Conservation (phyloP, 53 echinoderm and acorn worm species). For the Apostichopus leukothele region DNA sequence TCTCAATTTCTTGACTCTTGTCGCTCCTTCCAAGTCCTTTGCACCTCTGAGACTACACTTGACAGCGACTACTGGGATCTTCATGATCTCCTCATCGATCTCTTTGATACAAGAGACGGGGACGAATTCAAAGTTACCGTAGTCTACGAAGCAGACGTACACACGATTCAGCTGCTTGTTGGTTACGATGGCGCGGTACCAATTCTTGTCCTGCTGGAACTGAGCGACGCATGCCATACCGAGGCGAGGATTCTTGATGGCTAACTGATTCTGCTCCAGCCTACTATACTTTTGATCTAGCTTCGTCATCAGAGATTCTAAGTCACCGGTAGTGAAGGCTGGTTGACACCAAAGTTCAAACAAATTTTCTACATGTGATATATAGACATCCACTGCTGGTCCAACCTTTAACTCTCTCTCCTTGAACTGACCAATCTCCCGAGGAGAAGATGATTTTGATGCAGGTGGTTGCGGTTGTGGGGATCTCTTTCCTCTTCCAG, state of each 20-base stretch:
- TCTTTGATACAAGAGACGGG: slow-evolving; percentile 58
- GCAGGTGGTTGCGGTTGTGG: not conserved
- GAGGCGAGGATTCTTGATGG: slow-evolving; percentile 58
- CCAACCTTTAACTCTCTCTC: slow-evolving; percentile 46
- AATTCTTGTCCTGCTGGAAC: slow-evolving; percentile 79
- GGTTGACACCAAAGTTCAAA: slow-evolving; percentile 91
- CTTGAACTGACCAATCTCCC: slow-evolving; percentile 22
- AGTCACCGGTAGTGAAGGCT: slow-evolving; percentile 65
- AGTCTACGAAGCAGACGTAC: slow-evolving; percentile 93
- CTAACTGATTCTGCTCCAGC: slow-evolving; percentile 28
- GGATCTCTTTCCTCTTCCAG: not conserved
- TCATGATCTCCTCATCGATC: slow-evolving; percentile 67
- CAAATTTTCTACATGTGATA: slow-evolving; percentile 78
- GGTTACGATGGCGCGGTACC: slow-evolving; percentile 86
- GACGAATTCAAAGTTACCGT: slow-evolving; percentile 83
- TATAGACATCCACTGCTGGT: slow-evolving; percentile 56
- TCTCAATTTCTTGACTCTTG: slow-evolving; percentile 55
- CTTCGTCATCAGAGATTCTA: slow-evolving; percentile 74
- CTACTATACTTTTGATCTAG: slow-evolving; percentile 53
- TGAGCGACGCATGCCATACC: slow-evolving; percentile 86
- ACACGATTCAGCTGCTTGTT: slow-evolving; percentile 61
- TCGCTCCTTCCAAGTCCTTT: slow-evolving; percentile 50
- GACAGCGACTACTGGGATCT: slow-evolving; percentile 77
- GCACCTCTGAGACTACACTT: slow-evolving; percentile 76
- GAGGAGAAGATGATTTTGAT: not conserved